Base-by-base conservation (phyloP, 2,888 invertebrate genomes). In the Folsomia candida region DNA sequence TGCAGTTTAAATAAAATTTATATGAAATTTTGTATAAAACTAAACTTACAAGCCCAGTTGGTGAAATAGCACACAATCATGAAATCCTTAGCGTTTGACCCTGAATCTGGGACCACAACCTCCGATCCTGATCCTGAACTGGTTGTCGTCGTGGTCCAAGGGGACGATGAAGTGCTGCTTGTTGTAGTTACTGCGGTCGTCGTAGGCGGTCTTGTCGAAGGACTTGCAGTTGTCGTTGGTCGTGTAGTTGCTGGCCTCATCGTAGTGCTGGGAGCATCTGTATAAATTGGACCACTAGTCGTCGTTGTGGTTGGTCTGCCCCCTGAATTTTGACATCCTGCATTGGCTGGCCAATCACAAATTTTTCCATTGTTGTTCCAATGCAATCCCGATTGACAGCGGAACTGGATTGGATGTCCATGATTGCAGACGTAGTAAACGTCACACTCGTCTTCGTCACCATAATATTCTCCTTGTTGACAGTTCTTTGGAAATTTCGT, bases 11-110 rank as follows among this genome's bases (percentile, higher is more conserved):
- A n/a, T n/a, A n/a, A n/a, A n/a, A n/a, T n/a, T n/a, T n/a, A n/a
- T n/a, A n/a, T n/a, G n/a, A n/a, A n/a, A n/a, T n/a, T n/a, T n/a
- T n/a, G n/a, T n/a, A n/a, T n/a, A n/a, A n/a, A n/a, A n/a, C n/a
- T n/a, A n/a, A n/a, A n/a, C n/a, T n/a, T n/a, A 93, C 94, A 94
- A 0, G 94, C 93, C 94, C 94, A 95, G 82, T 94, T 94, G 0
- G 94, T 94, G 83, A 93, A 94, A 83, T 94, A 94, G 81, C 94
- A 94, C 0, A 94, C 91, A 0, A 94, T 78, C 76, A 87, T 85
- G 74, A 73, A 81, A 47, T 78, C 80, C 51, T 76, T 75, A 61
- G 65, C 62, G 18, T 26, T 27, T 2, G 57, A 51, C 6, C 57
- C 60, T 18, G 26, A 51, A n/a, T 51, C 68, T 4, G 71, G 65